Conservation (phyloP, 35 echinoderm and acorn worm species). For the Chiridota heheva region DNA sequence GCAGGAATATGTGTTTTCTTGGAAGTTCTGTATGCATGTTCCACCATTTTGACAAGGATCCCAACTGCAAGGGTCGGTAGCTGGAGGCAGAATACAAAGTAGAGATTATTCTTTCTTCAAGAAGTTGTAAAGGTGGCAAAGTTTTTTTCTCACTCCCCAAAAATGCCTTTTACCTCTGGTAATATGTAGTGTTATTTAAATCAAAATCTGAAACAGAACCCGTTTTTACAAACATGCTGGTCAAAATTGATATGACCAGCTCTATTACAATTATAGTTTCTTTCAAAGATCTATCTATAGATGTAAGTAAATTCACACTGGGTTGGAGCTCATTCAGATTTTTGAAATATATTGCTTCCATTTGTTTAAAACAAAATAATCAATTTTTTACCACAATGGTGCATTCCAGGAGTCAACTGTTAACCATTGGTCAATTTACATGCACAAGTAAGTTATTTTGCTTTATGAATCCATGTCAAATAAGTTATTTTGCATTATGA, state of each 20-base stretch:
- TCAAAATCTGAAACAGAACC: not conserved
- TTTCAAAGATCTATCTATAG: too few relatives aligned
- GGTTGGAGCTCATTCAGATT: too few relatives aligned
- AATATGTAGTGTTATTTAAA: not conserved
- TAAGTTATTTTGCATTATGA: too few relatives aligned
- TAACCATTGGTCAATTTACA: too few relatives aligned
- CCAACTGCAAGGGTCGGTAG: conserved; percentile 60
- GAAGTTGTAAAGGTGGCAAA: not conserved
- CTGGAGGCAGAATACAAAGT: not conserved
- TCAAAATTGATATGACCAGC: not conserved
- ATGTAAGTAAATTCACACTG: too few relatives aligned
- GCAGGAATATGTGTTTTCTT: conserved; percentile 44
- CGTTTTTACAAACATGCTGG: not conserved
- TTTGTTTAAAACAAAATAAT: too few relatives aligned
- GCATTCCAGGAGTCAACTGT: too few relatives aligned
- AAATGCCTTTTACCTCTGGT: not conserved
- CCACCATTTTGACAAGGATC: conserved; percentile 66
- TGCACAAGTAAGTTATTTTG: too few relatives aligned
- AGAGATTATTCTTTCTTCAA: not conserved
- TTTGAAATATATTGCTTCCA: too few relatives aligned
- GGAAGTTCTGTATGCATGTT: conserved; percentile 41
- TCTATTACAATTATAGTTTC: not conserved
- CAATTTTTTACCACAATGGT: too few relatives aligned
- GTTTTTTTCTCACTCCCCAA: not conserved
- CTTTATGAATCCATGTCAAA: too few relatives aligned